These are phyloP conservation scores for Capromys pilorides DNA, from an alignment of 2,797 vertebrate genomes.

Conservation along the genomic window DNA sequence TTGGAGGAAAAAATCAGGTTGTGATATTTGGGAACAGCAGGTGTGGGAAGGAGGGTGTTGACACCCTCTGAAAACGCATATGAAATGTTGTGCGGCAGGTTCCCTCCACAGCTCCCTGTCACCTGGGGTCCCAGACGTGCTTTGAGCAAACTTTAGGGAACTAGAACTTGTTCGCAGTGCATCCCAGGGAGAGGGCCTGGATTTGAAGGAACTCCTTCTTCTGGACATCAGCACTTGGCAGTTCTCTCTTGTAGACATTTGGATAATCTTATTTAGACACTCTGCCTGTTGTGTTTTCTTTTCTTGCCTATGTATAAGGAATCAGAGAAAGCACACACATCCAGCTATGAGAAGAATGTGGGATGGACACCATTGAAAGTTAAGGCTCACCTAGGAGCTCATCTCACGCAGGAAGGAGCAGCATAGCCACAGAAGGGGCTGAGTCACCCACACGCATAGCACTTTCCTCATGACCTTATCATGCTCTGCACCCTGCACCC, in stretches of 20 bases:
- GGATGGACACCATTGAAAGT: neutral
- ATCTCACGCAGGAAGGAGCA: neutral
- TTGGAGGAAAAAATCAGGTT: slow-evolving; percentile 81
- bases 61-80: slow-evolving; percentile 77
- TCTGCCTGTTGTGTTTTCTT: neutral
- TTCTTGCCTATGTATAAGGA: neutral
- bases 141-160: slow-evolving; percentile 38
- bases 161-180: neutral
- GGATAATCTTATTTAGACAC: neutral
- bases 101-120: slow-evolving; percentile 59
- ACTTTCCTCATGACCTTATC: neutral
- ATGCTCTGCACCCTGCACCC: neutral
- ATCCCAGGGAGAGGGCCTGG: neutral
- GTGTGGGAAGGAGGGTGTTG: slow-evolving; percentile 82
- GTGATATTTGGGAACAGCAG: slow-evolving; percentile 83
- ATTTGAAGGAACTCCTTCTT: neutral
- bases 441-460: neutral
- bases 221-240: neutral
- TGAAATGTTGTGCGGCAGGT: slow-evolving; percentile 72
- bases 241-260: slow-evolving; percentile 16
- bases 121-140: slow-evolving; percentile 64
- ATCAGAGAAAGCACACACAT: neutral
- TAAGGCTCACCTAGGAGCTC: neutral
- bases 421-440: neutral
- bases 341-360: neutral